Evolutionary conservation across 2,888 invertebrate species (phyloP).

Genomic region (Drosophila macrospina): DNA sequence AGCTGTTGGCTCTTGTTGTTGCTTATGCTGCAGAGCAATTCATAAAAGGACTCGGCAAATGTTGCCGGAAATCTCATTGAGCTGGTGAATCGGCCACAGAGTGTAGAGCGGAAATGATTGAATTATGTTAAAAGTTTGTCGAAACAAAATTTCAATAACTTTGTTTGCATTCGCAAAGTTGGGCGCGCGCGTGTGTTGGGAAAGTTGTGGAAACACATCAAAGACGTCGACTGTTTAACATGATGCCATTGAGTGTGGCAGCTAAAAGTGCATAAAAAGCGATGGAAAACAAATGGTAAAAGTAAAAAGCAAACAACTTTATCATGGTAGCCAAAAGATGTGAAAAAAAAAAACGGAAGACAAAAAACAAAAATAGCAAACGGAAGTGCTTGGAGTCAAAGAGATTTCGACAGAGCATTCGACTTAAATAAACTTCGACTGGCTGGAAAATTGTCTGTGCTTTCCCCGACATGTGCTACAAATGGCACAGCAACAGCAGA

Average conservation of each 20-base stretch:
- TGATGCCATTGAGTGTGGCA: slow-evolving; percentile 34
- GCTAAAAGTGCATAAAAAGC: slow-evolving; percentile 39
- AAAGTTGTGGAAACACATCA: slow-evolving; percentile 50
- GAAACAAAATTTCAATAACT: slow-evolving; percentile 62
- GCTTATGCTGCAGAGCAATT: slow-evolving; percentile 14
- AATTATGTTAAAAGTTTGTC: slow-evolving; percentile 60
- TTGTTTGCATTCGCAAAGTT: slow-evolving; percentile 54
- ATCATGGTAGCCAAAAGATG: slow-evolving; percentile 30
- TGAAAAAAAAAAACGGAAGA: slow-evolving; percentile 6
- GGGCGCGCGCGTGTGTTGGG: slow-evolving; percentile 26
- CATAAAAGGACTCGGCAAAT: slow-evolving; percentile 30
- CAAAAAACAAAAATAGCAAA: slow-evolving; percentile 15
- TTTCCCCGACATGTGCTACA: slow-evolving; percentile 43
- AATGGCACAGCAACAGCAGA: too few species aligned
- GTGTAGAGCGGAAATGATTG: slow-evolving; percentile 55
- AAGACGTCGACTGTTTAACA: slow-evolving; percentile 43
- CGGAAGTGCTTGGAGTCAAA: slow-evolving; percentile 26
- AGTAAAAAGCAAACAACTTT: slow-evolving; percentile 32
- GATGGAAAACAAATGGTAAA: slow-evolving; percentile 33
- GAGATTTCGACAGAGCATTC: slow-evolving; percentile 36
- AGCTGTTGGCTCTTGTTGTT: neutral
- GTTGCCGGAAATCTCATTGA: slow-evolving; percentile 42
- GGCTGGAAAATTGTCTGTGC: slow-evolving; percentile 44
- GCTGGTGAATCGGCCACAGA: slow-evolving; percentile 33
- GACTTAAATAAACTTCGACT: slow-evolving; percentile 57